Conservation (phyloP, 1,140 invertebrate genomes). For the Oryctes rhinoceros region DNA sequence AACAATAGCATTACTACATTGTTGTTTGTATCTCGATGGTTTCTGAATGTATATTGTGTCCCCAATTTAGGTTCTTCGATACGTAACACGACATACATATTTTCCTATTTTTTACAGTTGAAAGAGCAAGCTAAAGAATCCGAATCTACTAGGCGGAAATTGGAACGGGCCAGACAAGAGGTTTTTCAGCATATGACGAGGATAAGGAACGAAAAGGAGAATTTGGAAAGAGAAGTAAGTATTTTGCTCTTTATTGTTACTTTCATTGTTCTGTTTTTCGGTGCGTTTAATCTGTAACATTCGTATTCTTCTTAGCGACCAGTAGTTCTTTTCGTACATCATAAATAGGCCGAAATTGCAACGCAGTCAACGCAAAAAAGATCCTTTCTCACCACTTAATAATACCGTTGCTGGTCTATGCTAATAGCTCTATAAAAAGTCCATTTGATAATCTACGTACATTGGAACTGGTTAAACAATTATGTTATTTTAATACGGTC, state of each 20-base stretch:
- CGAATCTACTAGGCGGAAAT: conserved; percentile 65
- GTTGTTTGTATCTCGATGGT: background rate
- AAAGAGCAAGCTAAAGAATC: conserved; percentile 67
- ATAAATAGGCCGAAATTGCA: too few species aligned
- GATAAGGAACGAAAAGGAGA: conserved; percentile 68
- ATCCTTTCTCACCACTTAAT: too few species aligned
- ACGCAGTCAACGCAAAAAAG: too few species aligned
- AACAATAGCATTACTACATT: background rate
- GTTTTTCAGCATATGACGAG: conserved; percentile 68
- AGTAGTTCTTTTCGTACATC: too few species aligned
- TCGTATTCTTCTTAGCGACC: too few species aligned
- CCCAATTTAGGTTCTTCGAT: background rate
- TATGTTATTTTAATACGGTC: too few species aligned
- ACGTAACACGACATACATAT: background rate
- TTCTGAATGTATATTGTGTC: background rate
- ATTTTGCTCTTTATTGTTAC: background rate
- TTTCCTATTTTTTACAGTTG: conserved; percentile 56
- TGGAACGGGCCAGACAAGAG: conserved; percentile 69
- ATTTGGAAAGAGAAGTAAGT: conserved; percentile 67
- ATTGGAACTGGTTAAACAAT: too few species aligned
- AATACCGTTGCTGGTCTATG: too few species aligned
- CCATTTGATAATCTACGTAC: too few species aligned
- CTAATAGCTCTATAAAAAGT: too few species aligned
- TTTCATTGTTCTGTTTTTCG: too few species aligned
- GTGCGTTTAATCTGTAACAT: too few species aligned